phyloP scores from a whole-genome alignment of 2,797 vertebrate species.

The Chaenodraco wilsoni region DNA sequence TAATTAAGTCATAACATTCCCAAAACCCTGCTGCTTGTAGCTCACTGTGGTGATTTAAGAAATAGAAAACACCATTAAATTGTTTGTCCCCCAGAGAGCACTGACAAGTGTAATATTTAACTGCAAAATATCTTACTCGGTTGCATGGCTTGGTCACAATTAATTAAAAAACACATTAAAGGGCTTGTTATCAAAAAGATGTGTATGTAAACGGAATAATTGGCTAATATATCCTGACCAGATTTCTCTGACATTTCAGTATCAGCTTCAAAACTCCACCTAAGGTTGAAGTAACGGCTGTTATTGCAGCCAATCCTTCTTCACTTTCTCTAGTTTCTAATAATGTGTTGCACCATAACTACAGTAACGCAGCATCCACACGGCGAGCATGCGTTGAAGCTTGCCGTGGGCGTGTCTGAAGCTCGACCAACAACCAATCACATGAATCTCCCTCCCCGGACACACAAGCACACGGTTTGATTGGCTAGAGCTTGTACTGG shows the following conservation, averaged over 20 bases:
- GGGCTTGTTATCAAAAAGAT: not conserved
- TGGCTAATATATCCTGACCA: not conserved
- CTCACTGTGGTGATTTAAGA: not conserved
- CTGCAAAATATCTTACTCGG: not conserved
- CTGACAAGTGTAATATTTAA: not conserved
- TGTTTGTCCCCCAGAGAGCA: not conserved
- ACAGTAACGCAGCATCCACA: too few relatives aligned
- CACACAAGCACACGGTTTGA: too few relatives aligned
- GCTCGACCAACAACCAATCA: too few relatives aligned
- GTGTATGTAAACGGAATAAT: not conserved
- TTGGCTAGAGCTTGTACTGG: too few relatives aligned
- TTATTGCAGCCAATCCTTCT: too few relatives aligned
- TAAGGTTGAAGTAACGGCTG: too few relatives aligned
- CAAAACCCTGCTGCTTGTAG: not conserved
- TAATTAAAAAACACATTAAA: not conserved
- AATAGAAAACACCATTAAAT: not conserved
- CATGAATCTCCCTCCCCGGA: too few relatives aligned
- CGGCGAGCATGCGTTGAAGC: too few relatives aligned
- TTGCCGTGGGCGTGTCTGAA: too few relatives aligned
- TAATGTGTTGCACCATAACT: not conserved
- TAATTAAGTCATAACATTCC: not conserved
- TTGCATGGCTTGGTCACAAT: not conserved
- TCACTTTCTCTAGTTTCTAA: not conserved
- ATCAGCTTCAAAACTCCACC: not conserved
- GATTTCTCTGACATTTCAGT: not conserved